Base-by-base conservation (phyloP, 1,140 invertebrate species). In the Zaprionus nigranus region DNA sequence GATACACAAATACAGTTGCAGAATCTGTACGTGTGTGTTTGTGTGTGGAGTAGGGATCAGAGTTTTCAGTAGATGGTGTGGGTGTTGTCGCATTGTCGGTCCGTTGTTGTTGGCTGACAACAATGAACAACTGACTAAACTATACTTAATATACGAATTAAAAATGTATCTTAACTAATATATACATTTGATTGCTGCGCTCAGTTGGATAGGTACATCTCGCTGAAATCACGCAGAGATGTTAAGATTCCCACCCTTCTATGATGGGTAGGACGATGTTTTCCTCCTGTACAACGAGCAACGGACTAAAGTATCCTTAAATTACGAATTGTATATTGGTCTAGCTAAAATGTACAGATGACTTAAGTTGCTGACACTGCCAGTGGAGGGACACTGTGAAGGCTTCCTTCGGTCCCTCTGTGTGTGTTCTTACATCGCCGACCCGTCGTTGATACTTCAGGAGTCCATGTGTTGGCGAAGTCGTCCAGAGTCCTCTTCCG, bases 331-430 rank as follows among this genome's bases (percentile, higher is more conserved):
- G 20, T 4, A 22, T 51, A 20, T 3, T 13, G 12, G 20, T 3
- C 46, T 51, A 51, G 5, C 46, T 24, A 51, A 51, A 13, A 40
- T 61, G 12, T 61, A 61, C 58, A 61, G 40, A 26, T 61, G 58
- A 61, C 58, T 62, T n/a, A 51, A 24, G 46, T 51, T 51, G 46
- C 69, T 78, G 83, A 74, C 73, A 80, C 81, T 43, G 64, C 81
- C 65, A 69, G 46, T 5, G 11, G 46, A 51, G 46, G 9, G 17
- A 20, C 20, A 24, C 6, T 62, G 43, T 12, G 26, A 22, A 17
- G 28, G 36, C 26, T 2, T 2, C 43, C 53, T 43, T 56, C 22
- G 11, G 6, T 43, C 36, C 26, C 34, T 9, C 30, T 26, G 15
- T 11, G 49, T 46, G 6, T 17, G 6, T 46, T 46, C n/a, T 46